These are phyloP conservation scores for Epinotia bilunana DNA, from an alignment of 2,888 invertebrate genomes.

Conservation along the genomic window DNA sequence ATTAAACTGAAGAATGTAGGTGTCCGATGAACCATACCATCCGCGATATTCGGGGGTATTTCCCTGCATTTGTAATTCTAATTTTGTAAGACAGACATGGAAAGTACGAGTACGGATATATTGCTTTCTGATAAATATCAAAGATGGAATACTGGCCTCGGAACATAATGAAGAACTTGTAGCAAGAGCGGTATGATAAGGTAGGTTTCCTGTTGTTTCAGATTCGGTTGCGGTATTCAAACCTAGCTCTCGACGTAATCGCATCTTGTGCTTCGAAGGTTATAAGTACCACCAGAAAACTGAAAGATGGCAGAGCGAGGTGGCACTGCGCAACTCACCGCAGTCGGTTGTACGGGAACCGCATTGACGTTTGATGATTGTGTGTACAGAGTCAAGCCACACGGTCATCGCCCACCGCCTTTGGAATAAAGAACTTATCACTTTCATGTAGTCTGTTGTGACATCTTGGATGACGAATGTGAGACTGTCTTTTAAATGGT, in stretches of 20 bases:
- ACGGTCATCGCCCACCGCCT: neutral
- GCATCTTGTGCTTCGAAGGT: neutral
- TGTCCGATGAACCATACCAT: too few species aligned
- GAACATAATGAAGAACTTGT: neutral
- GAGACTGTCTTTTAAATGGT: neutral
- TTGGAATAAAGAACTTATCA: neutral
- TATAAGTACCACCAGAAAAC: neutral
- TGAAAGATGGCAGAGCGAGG: neutral
- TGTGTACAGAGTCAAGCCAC: neutral
- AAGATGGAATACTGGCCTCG: neutral
- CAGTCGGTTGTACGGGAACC: neutral
- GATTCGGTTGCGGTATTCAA: neutral
- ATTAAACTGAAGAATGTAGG: too few species aligned
- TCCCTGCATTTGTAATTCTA: too few species aligned
- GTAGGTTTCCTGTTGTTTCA: neutral
- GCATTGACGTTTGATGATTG: constrained; percentile 1
- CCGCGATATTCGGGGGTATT: too few species aligned
- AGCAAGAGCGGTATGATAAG: neutral
- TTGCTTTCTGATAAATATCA: too few species aligned
- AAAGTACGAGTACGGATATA: too few species aligned
- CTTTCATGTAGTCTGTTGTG: too few species aligned
- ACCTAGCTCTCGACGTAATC: neutral
- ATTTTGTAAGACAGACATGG: too few species aligned
- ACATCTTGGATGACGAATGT: too few species aligned
- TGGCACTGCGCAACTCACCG: constrained; percentile 3